A percentile compares a stretch with the other conserved stretches of the same genome.
Evolutionary conservation across 2,888 invertebrate species (phyloP).

Genomic region (Leptarthrus brevirostris): DNA sequence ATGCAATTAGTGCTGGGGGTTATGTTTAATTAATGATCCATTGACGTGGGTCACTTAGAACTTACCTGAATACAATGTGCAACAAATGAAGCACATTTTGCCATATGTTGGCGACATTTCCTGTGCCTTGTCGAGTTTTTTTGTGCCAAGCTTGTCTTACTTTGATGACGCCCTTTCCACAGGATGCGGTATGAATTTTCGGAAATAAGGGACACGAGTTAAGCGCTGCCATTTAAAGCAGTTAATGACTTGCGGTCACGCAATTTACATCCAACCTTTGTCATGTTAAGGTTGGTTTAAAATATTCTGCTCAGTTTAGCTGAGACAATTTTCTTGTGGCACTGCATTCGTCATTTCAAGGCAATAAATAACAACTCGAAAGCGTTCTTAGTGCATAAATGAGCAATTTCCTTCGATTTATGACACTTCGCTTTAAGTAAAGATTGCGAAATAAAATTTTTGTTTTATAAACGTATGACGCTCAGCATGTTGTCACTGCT

Average conservation of each 20-base stretch:
- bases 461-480: too few relatives aligned
- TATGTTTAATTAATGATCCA: conserved; percentile 42
- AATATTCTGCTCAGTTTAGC: not conserved
- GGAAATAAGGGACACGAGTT: conserved; percentile 12
- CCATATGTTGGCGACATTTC: conserved; percentile 7
- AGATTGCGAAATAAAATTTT: too few relatives aligned
- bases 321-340: conserved; percentile 11
- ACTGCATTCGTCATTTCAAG: conserved; percentile 17
- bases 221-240: conserved; percentile 10
- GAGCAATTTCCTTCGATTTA: conserved; percentile 12
- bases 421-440: conserved; percentile 7
- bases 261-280: conserved; percentile 36
- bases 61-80: not conserved
- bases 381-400: conserved; percentile 12
- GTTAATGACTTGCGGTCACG: conserved; percentile 37
- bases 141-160: not conserved
- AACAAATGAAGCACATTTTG: conserved; percentile 19
- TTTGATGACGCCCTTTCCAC: conserved; percentile 13
- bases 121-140: conserved; percentile 11
- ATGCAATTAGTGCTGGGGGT: conserved; percentile 36
- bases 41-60: not conserved
- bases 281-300: conserved; percentile 3
- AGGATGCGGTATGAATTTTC: conserved; percentile 25
- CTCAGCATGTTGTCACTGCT: too few relatives aligned
- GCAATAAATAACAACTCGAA: conserved; percentile 5